Conservation (phyloP, 2,888 invertebrate species). For the Tinea trinotella region DNA sequence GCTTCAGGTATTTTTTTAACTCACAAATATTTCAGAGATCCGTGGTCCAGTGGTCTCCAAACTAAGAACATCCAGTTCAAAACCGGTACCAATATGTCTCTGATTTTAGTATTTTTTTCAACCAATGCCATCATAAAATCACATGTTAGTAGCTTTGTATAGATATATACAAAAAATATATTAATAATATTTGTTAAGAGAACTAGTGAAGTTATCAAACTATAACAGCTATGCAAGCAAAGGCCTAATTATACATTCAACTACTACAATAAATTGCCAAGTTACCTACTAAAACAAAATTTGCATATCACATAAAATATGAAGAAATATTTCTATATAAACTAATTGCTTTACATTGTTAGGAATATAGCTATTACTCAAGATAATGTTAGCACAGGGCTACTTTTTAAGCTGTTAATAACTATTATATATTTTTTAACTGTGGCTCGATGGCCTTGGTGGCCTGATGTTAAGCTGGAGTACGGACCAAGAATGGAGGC, state of each 20-base stretch:
- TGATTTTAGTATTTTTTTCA: too few relatives aligned
- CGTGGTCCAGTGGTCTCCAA: too few relatives aligned
- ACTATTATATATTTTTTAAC: background rate
- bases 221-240: conserved; percentile 24
- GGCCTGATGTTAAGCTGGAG: too few relatives aligned
- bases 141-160: too few relatives aligned
- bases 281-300: conserved; percentile 19
- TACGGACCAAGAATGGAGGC: too few relatives aligned
- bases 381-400: background rate
- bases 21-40: too few relatives aligned
- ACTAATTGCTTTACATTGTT: background rate
- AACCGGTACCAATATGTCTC: too few relatives aligned
- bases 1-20: too few relatives aligned
- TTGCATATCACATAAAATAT: conserved; percentile 4
- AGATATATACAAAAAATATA: too few relatives aligned
- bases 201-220: background rate
- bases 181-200: background rate
- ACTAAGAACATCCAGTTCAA: too few relatives aligned
- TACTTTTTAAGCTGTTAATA: background rate
- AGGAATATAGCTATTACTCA: background rate
- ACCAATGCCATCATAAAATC: too few relatives aligned
- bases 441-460: background rate
- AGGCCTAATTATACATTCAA: conserved; percentile 39
- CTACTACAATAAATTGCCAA: conserved; percentile 40
- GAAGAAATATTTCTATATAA: background rate